Base-by-base conservation (phyloP, 2,888 invertebrate genomes). In the Chrysolina americana region DNA sequence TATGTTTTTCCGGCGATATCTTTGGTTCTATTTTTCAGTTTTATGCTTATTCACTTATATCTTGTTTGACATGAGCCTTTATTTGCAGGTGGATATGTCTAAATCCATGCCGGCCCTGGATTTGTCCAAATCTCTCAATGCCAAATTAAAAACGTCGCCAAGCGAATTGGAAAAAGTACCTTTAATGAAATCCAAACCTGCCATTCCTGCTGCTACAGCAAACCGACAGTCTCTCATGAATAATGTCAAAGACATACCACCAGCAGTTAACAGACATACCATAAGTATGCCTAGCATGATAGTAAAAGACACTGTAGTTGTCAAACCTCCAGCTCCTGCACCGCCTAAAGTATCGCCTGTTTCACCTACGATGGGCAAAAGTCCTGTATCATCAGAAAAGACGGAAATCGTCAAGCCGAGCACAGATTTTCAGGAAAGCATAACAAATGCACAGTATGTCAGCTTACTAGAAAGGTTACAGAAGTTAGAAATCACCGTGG, bases 401-500 rank as follows among this genome's bases (percentile, higher is more conserved):
- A 17, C 59, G n/a, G 63, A 23, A 21, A 15, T 19, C 9, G 48
- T 17, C 28, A 76, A 41, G 19, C 71, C 75, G 1, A 59, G 21
- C 19, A 19, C 48, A 68, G 41, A 48, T n/a, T 17, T 11, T 65
- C 65, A 41, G 19, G 63, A 73, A 47, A 68, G 44, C 23, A 68
- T 69, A 23, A 73, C 65, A 64, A 75, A 70, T 69, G 79, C 23
- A 48, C 65, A 87, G 71, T 87, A 87, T 76, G 80, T 75, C 10
- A 87, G 89, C 50, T 79, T 89, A 50, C 75, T 87, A 63, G 88
- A 89, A n/a, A 86, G 87, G 82, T 81, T 92, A 88, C 88, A 89
- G 81, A 90, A 89, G 84, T 86, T 92, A 84, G 92, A 92, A 85
- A 89, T 88, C 77, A 87, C 90, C 70, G 86, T 92, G 80, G 91